These are phyloP conservation scores for Pinctada fucata DNA, from an alignment of 2,888 invertebrate genomes.

Conservation along the genomic window DNA sequence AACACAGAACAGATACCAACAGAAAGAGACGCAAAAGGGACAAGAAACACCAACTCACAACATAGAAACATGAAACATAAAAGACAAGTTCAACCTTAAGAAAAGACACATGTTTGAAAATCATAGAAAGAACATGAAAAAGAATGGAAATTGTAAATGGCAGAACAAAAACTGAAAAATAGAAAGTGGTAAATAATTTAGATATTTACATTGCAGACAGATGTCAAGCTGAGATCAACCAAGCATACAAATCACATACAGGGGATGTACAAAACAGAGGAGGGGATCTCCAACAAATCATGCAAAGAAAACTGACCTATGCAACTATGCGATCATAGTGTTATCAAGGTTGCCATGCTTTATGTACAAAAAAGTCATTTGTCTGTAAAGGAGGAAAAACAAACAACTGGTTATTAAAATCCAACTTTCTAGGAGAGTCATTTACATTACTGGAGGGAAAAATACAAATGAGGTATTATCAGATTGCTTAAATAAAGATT, in stretches of 20 bases:
- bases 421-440: neutral
- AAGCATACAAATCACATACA: neutral
- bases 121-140: constrained; percentile 1
- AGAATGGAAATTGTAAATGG: neutral
- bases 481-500: neutral
- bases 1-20: too few relatives aligned
- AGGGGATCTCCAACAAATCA: too few relatives aligned
- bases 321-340: neutral
- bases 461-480: neutral
- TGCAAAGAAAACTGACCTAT: neutral
- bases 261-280: too few relatives aligned
- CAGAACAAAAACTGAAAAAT: neutral
- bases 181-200: neutral
- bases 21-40: too few relatives aligned
- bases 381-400: neutral
- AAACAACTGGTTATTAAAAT: neutral
- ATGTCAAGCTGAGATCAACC: constrained; percentile 4
- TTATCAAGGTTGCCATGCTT: neutral
- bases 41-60: too few relatives aligned
- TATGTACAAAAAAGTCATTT: neutral
- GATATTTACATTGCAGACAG: constrained; percentile 2
- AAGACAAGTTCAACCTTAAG: neutral
- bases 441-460: neutral
- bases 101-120: neutral
- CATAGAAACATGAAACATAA: too few relatives aligned